Evolutionary conservation across 2,113 vertebrate species (phyloP).

Genomic region (Mohoua ochrocephala): DNA sequence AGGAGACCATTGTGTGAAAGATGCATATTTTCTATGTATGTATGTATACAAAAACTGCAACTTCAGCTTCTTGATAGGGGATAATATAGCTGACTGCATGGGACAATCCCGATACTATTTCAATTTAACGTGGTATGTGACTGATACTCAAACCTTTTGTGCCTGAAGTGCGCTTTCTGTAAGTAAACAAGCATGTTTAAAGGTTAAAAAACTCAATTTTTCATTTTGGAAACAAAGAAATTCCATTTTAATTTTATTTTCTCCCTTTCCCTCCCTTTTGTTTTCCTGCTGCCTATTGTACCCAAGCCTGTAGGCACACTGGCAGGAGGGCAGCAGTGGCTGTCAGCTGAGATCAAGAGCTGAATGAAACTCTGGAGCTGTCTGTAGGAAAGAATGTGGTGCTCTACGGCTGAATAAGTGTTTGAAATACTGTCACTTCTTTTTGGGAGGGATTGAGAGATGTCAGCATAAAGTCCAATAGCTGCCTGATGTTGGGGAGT

Average conservation of each 20-base stretch:
- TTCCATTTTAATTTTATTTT: background rate
- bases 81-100: conserved; percentile 68
- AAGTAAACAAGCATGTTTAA: conserved; percentile 74
- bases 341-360: background rate
- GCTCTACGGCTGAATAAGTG: background rate
- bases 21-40: background rate
- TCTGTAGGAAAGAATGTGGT: background rate
- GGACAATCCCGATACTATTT: conserved; percentile 62
- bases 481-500: background rate
- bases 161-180: conserved; percentile 64
- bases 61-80: conserved; percentile 35
- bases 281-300: background rate
- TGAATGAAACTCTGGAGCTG: background rate
- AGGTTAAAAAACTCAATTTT: conserved; percentile 35
- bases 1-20: conserved; percentile 77
- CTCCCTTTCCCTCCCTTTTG: background rate
- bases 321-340: background rate
- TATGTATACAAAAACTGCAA: conserved; percentile 9
- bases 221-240: background rate
- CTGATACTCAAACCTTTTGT: conserved; percentile 63
- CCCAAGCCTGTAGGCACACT: background rate
- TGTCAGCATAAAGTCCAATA: background rate
- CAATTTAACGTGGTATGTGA: conserved; percentile 66
- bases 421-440: background rate
- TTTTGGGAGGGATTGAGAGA: background rate